Evolutionary conservation across 2,888 invertebrate genomes (phyloP).

Genomic region (Tinea pellionella): DNA sequence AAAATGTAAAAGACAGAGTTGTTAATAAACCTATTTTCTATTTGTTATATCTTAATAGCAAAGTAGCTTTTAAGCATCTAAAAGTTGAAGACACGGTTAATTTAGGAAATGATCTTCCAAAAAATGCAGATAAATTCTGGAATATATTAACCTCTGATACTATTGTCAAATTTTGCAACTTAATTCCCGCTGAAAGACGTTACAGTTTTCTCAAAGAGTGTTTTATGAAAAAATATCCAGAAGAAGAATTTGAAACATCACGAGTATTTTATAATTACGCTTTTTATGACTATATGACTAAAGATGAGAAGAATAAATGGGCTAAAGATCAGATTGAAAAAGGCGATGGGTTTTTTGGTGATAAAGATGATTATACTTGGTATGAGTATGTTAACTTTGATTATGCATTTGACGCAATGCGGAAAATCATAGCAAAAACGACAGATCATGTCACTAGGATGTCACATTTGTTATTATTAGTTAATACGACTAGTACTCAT

Average conservation of each 20-base stretch:
- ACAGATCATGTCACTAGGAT: slow-evolving; percentile 23
- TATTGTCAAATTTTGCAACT: slow-evolving; percentile 28
- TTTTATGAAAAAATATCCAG: slow-evolving; percentile 30
- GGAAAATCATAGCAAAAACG: slow-evolving; percentile 27
- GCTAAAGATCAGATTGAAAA: slow-evolving; percentile 32
- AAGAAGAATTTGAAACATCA: slow-evolving; percentile 30
- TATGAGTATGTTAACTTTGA: slow-evolving; percentile 36
- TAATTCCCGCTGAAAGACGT: slow-evolving; percentile 27
- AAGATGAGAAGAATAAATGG: slow-evolving; percentile 33
- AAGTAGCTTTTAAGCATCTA: neutral
- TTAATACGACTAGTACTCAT: slow-evolving; percentile 29
- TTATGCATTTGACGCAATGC: slow-evolving; percentile 31
- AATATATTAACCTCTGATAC: slow-evolving; percentile 22
- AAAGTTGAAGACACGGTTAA: neutral
- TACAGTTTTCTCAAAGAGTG: slow-evolving; percentile 30
- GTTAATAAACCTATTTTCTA: slow-evolving; percentile 29
- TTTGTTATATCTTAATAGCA: slow-evolving; percentile 16
- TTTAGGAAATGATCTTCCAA: slow-evolving; percentile 25
- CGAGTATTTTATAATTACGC: slow-evolving; percentile 25
- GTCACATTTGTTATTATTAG: slow-evolving; percentile 28
- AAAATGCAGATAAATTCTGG: slow-evolving; percentile 28
- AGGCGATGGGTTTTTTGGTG: slow-evolving; percentile 28
- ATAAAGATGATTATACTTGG: slow-evolving; percentile 31
- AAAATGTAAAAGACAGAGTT: slow-evolving; percentile 34
- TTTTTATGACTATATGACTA: slow-evolving; percentile 29